Evolutionary conservation across 2,797 vertebrate genomes (phyloP).

Genomic region (Xiphophorus birchmanni): DNA sequence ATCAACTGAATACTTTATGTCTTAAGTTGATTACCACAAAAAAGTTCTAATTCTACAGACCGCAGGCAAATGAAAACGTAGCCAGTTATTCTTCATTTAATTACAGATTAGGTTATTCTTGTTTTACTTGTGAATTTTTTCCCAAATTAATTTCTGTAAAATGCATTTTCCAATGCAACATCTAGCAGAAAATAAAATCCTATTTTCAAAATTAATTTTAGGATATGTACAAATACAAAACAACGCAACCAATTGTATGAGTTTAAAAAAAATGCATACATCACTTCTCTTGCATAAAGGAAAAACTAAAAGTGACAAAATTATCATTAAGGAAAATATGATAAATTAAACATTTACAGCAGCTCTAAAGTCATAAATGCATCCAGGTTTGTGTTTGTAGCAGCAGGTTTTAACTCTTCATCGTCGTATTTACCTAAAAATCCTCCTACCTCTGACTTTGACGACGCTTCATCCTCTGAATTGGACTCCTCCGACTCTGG

Average conservation of each 20-base stretch:
- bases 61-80: background rate
- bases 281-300: background rate
- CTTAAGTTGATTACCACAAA: background rate
- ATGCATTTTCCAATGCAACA: background rate
- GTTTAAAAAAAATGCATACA: background rate
- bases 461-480: conserved; percentile 94
- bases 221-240: background rate
- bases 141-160: background rate
- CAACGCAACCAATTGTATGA: background rate
- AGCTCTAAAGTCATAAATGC: background rate
- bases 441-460: conserved; percentile 91
- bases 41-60: background rate
- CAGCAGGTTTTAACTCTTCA: background rate
- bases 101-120: background rate
- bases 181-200: background rate
- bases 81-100: background rate
- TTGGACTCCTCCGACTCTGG: conserved; percentile 93
- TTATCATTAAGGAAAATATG: background rate
- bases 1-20: background rate
- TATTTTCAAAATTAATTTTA: background rate
- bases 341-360: background rate
- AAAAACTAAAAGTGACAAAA: background rate
- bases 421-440: background rate
- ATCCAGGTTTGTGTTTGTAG: background rate
- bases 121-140: background rate